Conservation (phyloP, 2,797 vertebrate genomes). For the Ara ararauna region DNA sequence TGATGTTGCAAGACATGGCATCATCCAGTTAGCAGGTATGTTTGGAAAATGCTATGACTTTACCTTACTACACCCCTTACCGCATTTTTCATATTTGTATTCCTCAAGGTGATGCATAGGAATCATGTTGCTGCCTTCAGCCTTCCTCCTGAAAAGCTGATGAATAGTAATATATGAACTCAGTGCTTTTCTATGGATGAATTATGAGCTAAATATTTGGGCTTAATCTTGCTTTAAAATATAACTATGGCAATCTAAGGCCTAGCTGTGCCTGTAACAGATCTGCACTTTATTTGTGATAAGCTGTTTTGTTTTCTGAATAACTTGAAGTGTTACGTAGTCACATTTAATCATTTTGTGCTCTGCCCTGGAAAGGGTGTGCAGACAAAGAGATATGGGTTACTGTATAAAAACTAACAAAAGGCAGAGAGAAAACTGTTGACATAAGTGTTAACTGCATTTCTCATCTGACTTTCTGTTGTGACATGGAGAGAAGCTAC, state of each 20-base stretch:
- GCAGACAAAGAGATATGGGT: not conserved
- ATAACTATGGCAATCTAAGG: not conserved
- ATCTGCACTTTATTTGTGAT: not conserved
- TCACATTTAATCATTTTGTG: not conserved
- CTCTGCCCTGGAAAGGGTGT: not conserved
- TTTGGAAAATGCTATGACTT: not conserved
- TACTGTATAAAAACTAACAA: not conserved
- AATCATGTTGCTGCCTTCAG: not conserved
- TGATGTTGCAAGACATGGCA: conserved; percentile 88
- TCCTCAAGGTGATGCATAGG: not conserved
- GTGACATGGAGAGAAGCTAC: not conserved
- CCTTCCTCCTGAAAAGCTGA: not conserved
- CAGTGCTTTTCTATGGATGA: not conserved
- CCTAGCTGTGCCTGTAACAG: not conserved
- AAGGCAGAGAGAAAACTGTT: not conserved
- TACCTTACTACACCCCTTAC: not conserved
- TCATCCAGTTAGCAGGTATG: conserved; percentile 87
- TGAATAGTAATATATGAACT: not conserved
- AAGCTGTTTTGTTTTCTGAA: not conserved
- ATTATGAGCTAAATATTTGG: not conserved
- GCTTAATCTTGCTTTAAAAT: conserved; percentile 1
- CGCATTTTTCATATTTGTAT: not conserved
- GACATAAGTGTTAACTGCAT: not conserved
- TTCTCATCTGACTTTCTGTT: not conserved
- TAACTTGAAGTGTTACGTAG: not conserved